Evolutionary conservation across 1,140 invertebrate species (phyloP), one percentile per base, ranked within the genome.

Genomic region (Reticulitermes speratus): DNA sequence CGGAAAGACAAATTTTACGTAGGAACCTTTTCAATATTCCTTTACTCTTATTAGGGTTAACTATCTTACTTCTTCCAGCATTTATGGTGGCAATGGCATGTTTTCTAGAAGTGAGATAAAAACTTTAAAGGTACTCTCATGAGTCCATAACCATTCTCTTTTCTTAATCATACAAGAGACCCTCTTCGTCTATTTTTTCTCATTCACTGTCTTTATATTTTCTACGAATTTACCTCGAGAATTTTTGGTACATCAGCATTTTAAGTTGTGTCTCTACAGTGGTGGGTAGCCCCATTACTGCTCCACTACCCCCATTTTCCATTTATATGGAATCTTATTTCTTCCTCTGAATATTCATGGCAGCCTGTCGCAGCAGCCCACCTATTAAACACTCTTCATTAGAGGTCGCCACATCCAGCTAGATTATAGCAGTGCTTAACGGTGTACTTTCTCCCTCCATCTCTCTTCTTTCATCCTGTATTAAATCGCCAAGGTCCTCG

Each of bases 331-430:
- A 30, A 75, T 75, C 65, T 75, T 75, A 30, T 75, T 75, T 75
- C 65, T 75, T 75, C 65, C 65, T 75, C 25, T 75, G 65, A 75
- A 75, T 75, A 75, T 75, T 75, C 65, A 75, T 75, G n/a, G 65
- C 7, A 25, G n/a, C 7, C n/a, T 0, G 9, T 75, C 65, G n/a
- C 25, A 75, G 25, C 25, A 75, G 65, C 25, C 65, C 65, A 30
- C 25, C n/a, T 75, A 75, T 75, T 75, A 75, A 75, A 75, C n/a
- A 75, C 65, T 30, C 7, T 30, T 75, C 65, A 30, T 75, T 75
- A 75, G 65, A 12, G 65, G 65, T n/a, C n/a, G 25, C 25, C n/a
- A 75, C 65, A 75, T 30, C 65, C 65, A 75, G 65, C n/a, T 25
- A 75, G 25, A 75, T 75, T 30, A 75, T 16, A 30, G 65, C 65